phyloP scores from a whole-genome alignment of 2,797 vertebrate genomes.

The Onychomys arenicola region DNA sequence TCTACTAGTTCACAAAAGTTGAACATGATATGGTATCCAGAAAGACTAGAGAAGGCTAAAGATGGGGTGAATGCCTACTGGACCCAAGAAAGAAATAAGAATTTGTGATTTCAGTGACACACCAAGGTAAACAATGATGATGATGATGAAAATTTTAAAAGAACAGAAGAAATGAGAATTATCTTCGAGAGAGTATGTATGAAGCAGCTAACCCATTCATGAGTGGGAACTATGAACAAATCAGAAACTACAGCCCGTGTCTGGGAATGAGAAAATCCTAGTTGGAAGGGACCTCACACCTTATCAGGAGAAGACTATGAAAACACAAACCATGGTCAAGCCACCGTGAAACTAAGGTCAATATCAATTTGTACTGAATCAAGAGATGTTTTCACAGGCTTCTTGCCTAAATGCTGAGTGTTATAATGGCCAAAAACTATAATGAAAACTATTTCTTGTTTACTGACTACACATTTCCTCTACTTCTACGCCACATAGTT shows the following conservation, averaged over 20 bases:
- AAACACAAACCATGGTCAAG: background rate
- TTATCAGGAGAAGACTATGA: background rate
- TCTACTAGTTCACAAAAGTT: background rate
- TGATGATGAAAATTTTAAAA: background rate
- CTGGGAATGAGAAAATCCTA: background rate
- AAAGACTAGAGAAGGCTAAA: background rate
- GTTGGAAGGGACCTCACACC: background rate
- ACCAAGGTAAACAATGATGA: background rate
- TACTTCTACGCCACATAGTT: background rate
- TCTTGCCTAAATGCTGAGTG: background rate
- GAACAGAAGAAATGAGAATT: constrained; percentile 49
- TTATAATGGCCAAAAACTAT: background rate
- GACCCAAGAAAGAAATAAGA: background rate
- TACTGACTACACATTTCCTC: background rate
- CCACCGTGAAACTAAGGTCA: constrained; percentile 15
- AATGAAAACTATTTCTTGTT: background rate
- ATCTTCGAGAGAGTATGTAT: background rate
- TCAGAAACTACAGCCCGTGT: background rate
- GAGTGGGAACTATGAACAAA: background rate
- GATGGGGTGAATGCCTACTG: background rate
- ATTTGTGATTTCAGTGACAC: background rate
- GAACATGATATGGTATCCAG: background rate
- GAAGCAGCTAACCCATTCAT: background rate
- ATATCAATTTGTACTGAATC: background rate
- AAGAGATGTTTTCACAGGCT: background rate